Conservation (phyloP, 2,797 vertebrate genomes). For the Betta splendens region DNA sequence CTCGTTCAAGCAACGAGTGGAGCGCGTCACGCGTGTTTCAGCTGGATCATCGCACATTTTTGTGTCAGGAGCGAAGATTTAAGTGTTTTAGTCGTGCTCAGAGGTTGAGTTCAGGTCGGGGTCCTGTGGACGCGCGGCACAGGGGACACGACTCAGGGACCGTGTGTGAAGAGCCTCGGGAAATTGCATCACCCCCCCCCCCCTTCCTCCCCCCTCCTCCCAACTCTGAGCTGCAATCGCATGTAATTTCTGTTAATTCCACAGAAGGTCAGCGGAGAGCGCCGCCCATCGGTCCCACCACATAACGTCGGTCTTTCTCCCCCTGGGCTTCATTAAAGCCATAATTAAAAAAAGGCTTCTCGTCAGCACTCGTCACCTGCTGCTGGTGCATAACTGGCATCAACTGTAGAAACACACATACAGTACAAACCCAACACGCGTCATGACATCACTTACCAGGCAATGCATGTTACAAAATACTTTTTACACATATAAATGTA, state of each 20-base stretch:
- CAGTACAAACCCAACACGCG: conserved; percentile 34
- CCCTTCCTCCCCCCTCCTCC: neutral
- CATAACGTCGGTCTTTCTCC: conserved; percentile 3
- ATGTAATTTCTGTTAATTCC: conserved; percentile 44
- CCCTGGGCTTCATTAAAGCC: conserved; percentile 9
- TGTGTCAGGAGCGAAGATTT: conserved; percentile 10
- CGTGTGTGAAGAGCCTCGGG: conserved; percentile 17
- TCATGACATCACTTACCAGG: conserved; percentile 29
- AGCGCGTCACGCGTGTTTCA: conserved; percentile 24
- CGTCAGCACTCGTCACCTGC: conserved; percentile 20
- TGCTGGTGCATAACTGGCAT: conserved; percentile 55
- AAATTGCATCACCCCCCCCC: conserved; percentile 37
- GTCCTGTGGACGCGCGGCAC: no score
- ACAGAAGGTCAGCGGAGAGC: conserved; percentile 30
- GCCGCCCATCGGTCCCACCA: no score
- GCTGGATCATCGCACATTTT: conserved; percentile 22
- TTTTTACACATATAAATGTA: conserved; percentile 52
- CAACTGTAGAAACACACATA: conserved; percentile 38
- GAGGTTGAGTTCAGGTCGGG: no score
- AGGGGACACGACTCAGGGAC: no score
- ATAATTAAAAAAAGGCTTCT: conserved; percentile 23
- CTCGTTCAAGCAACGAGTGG: conserved; percentile 8
- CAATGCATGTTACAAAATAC: conserved; percentile 21
- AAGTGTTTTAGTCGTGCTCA: conserved; percentile 49
- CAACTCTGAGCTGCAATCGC: conserved; percentile 40